These are phyloP conservation scores for Xenopus borealis DNA, from an alignment of 2,113 vertebrate species.

Conservation along the genomic window DNA sequence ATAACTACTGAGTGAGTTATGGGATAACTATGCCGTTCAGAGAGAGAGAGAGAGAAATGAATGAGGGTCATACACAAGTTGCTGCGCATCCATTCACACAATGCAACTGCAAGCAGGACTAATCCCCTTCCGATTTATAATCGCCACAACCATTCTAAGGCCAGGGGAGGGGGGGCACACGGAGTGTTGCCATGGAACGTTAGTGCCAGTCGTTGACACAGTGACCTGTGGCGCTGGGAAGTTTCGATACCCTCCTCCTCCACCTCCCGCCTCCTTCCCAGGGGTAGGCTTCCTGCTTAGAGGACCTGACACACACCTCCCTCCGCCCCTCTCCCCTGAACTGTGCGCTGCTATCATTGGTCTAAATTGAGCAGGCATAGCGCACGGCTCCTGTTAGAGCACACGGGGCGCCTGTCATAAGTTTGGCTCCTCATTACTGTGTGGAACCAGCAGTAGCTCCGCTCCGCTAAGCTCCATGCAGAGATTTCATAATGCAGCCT, in stretches of 20 bases:
- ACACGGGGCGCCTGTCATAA: not conserved
- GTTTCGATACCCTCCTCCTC: slow-evolving; percentile 2
- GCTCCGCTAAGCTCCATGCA: not conserved
- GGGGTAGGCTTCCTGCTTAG: slow-evolving; percentile 21
- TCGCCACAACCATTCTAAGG: too few relatives aligned
- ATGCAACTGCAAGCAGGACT: too few relatives aligned
- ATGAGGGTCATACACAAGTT: too few relatives aligned
- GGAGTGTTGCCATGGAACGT: not conserved
- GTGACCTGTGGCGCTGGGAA: slow-evolving; percentile 2
- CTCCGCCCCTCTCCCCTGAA: slow-evolving; percentile 6
- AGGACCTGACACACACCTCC: slow-evolving; percentile 30
- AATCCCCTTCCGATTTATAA: too few relatives aligned
- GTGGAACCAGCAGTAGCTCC: not conserved
- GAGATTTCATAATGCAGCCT: not conserved
- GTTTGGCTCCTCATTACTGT: not conserved
- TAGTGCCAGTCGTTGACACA: slow-evolving; percentile 4
- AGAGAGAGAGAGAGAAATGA: too few relatives aligned
- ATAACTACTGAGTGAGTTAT: too few relatives aligned
- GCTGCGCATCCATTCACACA: too few relatives aligned
- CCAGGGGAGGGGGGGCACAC: too few relatives aligned
- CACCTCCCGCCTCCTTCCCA: slow-evolving; percentile 5
- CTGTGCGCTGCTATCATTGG: slow-evolving; percentile 23
- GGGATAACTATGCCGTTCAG: too few relatives aligned
- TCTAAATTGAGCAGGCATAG: slow-evolving; percentile 5
- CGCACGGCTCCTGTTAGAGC: slow-evolving; percentile 4